Evolutionary conservation across 92 coral and sea anemone genomes (phyloP), one percentile per base, ranked within the genome.

Genomic region (Epizoanthus stellaris): DNA sequence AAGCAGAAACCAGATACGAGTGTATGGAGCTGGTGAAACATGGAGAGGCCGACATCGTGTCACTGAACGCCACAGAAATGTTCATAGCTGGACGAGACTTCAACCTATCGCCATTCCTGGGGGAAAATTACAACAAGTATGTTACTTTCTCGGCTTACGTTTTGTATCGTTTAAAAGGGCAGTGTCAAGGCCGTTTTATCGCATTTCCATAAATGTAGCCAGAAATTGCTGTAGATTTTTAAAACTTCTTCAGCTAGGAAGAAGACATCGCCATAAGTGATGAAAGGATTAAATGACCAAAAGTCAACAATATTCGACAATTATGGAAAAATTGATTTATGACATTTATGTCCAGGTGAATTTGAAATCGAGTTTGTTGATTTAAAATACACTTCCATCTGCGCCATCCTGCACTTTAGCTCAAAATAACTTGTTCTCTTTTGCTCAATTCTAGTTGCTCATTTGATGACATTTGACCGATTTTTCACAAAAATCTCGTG

Each of bases 11-110:
- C 23, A 86, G 85, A 62, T 13, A 82, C 58, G 85, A 82, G 56
- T 90, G 93, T 67, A 64, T 82, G 70, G 67, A 69, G 64, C 59
- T 45, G 77, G 86, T 89, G 1, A 58, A 72, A 3, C 59, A 43
- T 3, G 70, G 82, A 56, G 17, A 20, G 13, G 90, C 85, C 6
- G 93, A 90, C 63, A 68, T 90, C 4, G 90, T 87, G 5, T 36
- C 69, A 15, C 88, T 90, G 25, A 87, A 90, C 75, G 90, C 93
- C 21, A 86, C 85, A 6, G 93, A 90, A 12, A 70, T 90, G 87
- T 90, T 86, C 65, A 5, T 82, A 66, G 93, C 93, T 42, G 93
- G 93, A 61, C 52, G 49, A 49, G 85, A 87, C 8, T 70, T 66
- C 79, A 87, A 86, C 63, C 61, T 90, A 21, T 68, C 75, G 21